Percentiles rank a stretch among this genome's conserved stretches.
Evolutionary conservation across 2,888 invertebrate species (phyloP).

Genomic region (Dicyrtomina minuta): DNA sequence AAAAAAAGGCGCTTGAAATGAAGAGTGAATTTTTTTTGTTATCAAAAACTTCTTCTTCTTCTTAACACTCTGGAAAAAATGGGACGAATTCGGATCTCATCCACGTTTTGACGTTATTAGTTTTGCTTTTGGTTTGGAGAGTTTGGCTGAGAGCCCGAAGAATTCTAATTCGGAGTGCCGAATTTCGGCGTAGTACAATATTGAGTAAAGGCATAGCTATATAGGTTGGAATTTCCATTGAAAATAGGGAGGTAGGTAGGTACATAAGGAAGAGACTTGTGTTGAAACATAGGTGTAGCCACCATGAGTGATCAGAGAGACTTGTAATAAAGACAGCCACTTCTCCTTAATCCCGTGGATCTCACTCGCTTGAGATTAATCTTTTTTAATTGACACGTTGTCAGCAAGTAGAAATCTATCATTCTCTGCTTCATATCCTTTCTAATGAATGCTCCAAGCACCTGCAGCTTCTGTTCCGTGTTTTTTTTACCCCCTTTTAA

Average conservation of each 20-base stretch:
- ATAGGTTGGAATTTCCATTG: too few species aligned
- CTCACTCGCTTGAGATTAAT: slow-evolving; percentile 25
- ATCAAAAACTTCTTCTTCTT: slow-evolving; percentile 2
- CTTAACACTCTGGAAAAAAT: too few species aligned
- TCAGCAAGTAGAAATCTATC: slow-evolving; percentile 31
- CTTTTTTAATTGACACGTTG: slow-evolving; percentile 35
- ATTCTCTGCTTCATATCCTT: slow-evolving; percentile 24
- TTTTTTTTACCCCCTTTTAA: not conserved
- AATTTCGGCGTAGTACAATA: too few species aligned
- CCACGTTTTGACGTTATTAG: slow-evolving; percentile 2
- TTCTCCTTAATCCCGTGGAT: slow-evolving; percentile 10
- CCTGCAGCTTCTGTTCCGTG: slow-evolving; percentile 6
- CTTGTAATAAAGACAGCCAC: too few species aligned
- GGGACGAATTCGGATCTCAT: too few species aligned
- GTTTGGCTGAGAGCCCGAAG: slow-evolving; percentile 11
- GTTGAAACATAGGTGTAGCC: too few species aligned
- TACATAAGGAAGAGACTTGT: too few species aligned
- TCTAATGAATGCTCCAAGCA: slow-evolving; percentile 14
- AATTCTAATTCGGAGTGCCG: not conserved
- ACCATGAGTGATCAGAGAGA: too few species aligned
- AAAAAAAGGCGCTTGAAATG: not conserved
- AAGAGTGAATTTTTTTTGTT: not conserved
- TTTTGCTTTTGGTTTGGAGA: slow-evolving; percentile 3
- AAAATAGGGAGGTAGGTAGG: too few species aligned
- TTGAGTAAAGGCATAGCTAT: too few species aligned